Percentiles rank a stretch among this genome's conserved stretches.
These are phyloP conservation scores for Trachops cirrhosus DNA, from an alignment of 2,797 vertebrate species.

Conservation along the genomic window DNA sequence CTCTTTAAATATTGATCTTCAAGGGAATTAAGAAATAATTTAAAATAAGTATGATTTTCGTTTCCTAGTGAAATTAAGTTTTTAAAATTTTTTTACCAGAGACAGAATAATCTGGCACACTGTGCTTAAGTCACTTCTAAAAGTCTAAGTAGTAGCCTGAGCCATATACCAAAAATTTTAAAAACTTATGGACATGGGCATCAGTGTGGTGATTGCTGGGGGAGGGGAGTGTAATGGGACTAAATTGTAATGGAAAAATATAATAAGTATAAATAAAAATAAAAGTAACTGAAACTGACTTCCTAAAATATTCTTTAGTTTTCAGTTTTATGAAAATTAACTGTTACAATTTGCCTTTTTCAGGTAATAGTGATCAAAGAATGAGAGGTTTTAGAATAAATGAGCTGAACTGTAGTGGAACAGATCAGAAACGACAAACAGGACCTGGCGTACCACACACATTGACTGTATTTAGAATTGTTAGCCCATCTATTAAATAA, in stretches of 20 bases:
- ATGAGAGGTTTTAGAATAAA: background rate
- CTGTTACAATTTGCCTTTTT: background rate
- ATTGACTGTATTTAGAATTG: background rate
- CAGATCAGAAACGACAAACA: background rate
- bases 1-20: background rate
- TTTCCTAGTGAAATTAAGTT: background rate
- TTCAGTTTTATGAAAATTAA: background rate
- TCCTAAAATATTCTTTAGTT: background rate
- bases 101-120: background rate
- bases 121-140: background rate
- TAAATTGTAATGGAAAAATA: background rate
- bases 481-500: background rate
- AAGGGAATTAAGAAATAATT: background rate
- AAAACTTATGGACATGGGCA: background rate
- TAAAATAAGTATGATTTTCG: background rate
- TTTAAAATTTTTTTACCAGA: background rate
- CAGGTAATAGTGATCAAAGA: background rate
- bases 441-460: background rate
- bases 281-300: background rate
- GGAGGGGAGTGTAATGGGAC: background rate
- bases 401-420: background rate
- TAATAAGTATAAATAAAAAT: no score
- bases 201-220: background rate
- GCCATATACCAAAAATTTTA: background rate
- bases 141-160: background rate